Evolutionary conservation across 1,140 invertebrate genomes (phyloP).

Genomic region (Drosophila subobscura): DNA sequence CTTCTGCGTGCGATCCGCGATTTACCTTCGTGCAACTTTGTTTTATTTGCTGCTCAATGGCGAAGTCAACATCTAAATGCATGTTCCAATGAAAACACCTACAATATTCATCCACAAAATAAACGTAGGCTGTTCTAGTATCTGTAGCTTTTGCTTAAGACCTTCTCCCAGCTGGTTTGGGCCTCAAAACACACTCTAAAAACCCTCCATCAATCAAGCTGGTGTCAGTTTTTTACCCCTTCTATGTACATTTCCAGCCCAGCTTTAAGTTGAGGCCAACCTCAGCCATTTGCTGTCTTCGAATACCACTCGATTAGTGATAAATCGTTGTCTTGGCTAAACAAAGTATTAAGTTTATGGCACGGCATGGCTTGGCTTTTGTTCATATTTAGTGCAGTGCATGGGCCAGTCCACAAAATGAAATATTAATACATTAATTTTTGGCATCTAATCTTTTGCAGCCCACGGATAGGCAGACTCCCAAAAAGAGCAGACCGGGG

Average conservation of each 20-base stretch:
- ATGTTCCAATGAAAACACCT: too few species aligned
- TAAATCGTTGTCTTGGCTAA: slow-evolving; percentile 45
- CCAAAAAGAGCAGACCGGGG: background rate
- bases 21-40: too few species aligned
- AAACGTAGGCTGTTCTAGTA: too few species aligned
- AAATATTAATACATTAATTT: slow-evolving; percentile 51
- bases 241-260: slow-evolving; percentile 19
- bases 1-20: too few species aligned
- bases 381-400: slow-evolving; percentile 45
- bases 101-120: too few species aligned
- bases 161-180: too few species aligned
- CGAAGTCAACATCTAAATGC: too few species aligned
- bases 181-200: background rate
- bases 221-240: slow-evolving; percentile 18
- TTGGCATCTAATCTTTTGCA: slow-evolving; percentile 46
- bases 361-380: slow-evolving; percentile 22
- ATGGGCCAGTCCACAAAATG: slow-evolving; percentile 23
- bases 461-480: slow-evolving; percentile 40
- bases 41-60: too few species aligned
- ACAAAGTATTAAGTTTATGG: slow-evolving; percentile 52
- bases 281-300: slow-evolving; percentile 21
- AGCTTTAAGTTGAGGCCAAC: slow-evolving; percentile 40
- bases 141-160: too few species aligned
- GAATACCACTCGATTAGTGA: slow-evolving; percentile 30
- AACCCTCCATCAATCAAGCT: slow-evolving; percentile 35